Evolutionary conservation across 2,797 vertebrate genomes (phyloP), one percentile per base, ranked within the genome.

Genomic region (Betta splendens): DNA sequence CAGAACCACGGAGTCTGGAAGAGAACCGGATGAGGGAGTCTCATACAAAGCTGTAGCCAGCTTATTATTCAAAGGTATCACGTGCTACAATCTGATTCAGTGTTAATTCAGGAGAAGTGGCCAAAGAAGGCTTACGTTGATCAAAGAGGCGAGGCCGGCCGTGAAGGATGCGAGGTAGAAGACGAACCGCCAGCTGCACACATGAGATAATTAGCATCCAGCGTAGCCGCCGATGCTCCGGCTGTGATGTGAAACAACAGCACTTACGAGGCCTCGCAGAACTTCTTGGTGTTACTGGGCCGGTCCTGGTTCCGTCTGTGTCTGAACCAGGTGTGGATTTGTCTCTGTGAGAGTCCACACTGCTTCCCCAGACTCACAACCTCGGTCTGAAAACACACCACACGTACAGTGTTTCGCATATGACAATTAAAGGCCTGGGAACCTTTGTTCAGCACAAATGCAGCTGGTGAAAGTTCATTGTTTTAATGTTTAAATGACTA

Each of bases 1-100:
- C 95, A 98, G 72, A 98, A 81, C 96, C 97, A 99, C 0, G 95
- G 85, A 25, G 94, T 93, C 97, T 98, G 86, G 3, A 77, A 80
- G n/a, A n/a, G n/a, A n/a, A n/a, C n/a, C n/a, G n/a, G n/a, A n/a
- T n/a, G n/a, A n/a, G n/a, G n/a, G n/a, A n/a, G n/a, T n/a, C n/a
- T n/a, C n/a, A n/a, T n/a, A n/a, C n/a, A 13, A 25, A 16, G 1
- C n/a, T 23, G 15, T 26, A 8, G 3, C 5, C 26, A 45, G 2
- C 17, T 48, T 29, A 40, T 18, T 15, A 51, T 16, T 40, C 29
- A 4, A 35, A 17, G 12, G 5, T 33, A 33, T 15, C 32, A 33
- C 29, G 31, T 11, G 13, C 12, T 33, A 33, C 4, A 33, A 33
- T 47, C 37, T 8, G 33, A 44, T 22, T 32, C 5, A 39, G n/a